Conservation (phyloP, 1,140 invertebrate species). For the Zaprionus gabonicus region DNA sequence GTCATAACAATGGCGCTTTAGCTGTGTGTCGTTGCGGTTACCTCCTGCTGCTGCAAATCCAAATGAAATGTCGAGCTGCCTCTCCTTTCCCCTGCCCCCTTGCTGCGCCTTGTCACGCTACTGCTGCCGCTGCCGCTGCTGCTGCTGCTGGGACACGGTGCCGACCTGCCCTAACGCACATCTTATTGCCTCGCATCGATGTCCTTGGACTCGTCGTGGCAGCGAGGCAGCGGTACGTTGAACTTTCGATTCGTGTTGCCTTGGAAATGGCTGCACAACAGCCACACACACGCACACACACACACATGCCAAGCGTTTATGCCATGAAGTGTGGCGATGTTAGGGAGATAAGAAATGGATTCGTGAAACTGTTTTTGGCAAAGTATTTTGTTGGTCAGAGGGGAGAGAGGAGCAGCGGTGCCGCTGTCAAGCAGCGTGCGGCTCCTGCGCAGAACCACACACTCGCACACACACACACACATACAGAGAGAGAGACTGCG, state of each 20-base stretch:
- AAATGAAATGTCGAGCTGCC: neutral
- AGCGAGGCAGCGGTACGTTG: conserved; percentile 61
- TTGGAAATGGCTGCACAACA: conserved; percentile 64
- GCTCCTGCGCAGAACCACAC: conserved; percentile 59
- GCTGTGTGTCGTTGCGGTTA: conserved; percentile 6
- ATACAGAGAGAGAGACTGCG: conserved; percentile 1
- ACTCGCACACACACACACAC: neutral
- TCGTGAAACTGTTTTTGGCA: conserved; percentile 5
- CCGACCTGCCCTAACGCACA: conserved; percentile 5
- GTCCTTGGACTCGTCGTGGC: conserved; percentile 74
- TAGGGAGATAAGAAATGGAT: neutral
- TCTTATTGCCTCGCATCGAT: conserved; percentile 59
- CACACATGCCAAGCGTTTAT: neutral
- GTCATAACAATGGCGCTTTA: conserved; percentile 30
- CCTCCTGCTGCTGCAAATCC: conserved; percentile 9
- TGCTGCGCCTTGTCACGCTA: neutral
- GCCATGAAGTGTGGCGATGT: conserved; percentile 3
- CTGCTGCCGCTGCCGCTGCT: neutral
- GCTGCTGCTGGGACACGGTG: neutral
- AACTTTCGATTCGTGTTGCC: conserved; percentile 74
- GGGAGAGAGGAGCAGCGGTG: neutral
- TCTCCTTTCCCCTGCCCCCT: neutral
- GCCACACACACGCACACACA: conserved; percentile 9
- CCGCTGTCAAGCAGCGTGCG: neutral
- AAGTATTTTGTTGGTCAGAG: neutral